A percentile compares a stretch with the other conserved stretches of the same genome.
These are phyloP conservation scores for Agriopis leucophaearia DNA, from an alignment of 2,888 invertebrate genomes.

Conservation along the genomic window DNA sequence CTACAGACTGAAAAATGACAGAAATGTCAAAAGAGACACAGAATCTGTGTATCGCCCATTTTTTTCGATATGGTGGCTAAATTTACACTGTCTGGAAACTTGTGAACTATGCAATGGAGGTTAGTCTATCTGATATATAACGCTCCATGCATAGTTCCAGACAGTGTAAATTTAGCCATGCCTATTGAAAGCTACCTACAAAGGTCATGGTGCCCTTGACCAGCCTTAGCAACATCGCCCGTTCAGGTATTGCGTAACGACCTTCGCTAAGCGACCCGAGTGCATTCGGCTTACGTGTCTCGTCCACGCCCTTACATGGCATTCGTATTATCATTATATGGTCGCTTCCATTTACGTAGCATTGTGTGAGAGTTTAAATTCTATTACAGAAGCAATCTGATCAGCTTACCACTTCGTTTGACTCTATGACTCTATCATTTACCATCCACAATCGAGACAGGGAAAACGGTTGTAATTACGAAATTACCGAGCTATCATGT, in stretches of 20 bases:
- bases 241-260: slow-evolving; percentile 15
- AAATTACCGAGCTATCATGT: slow-evolving; percentile 16
- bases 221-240: background rate
- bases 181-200: background rate
- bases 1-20: background rate
- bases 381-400: slow-evolving; percentile 30
- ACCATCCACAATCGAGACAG: slow-evolving; percentile 5
- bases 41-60: too few species aligned
- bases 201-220: slow-evolving; percentile 13
- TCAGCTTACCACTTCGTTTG: slow-evolving; percentile 23
- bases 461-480: slow-evolving; percentile 34
- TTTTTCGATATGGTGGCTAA: too few species aligned
- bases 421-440: slow-evolving; percentile 34
- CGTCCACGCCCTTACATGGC: slow-evolving; percentile 13
- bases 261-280: slow-evolving; percentile 8
- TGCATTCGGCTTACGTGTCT: slow-evolving; percentile 15
- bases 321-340: slow-evolving; percentile 3
- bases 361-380: slow-evolving; percentile 18
- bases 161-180: background rate
- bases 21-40: too few species aligned
- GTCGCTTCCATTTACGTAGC: slow-evolving; percentile 14
- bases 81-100: too few species aligned
- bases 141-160: background rate
- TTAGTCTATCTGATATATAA: too few species aligned
- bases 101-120: too few species aligned